Conservation (phyloP, 2,888 invertebrate genomes). For the Pantelozetes paolii region DNA sequence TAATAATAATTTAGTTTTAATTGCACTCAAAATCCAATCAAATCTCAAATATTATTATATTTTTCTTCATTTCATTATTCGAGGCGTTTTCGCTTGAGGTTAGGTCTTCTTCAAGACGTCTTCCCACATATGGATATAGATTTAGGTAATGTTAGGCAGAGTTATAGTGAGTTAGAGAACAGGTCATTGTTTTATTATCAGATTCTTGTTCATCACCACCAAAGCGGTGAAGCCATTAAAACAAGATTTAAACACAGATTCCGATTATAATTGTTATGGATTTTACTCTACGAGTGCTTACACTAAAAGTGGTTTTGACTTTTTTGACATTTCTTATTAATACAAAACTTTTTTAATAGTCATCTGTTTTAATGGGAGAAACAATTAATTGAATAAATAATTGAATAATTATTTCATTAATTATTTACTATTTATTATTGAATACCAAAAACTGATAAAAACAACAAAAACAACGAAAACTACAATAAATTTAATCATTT, state of each 20-base stretch:
- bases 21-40: background rate
- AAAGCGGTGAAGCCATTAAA: slow-evolving; percentile 30
- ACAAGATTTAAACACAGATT: slow-evolving; percentile 25
- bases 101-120: slow-evolving; percentile 1
- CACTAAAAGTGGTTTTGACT: background rate
- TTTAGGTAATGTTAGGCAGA: slow-evolving; percentile 19
- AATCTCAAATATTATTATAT: slow-evolving; percentile 13
- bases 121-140: slow-evolving; percentile 29
- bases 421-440: background rate
- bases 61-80: slow-evolving; percentile 2
- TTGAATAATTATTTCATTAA: background rate
- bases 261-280: no score
- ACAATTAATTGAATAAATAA: background rate
- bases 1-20: slow-evolving; percentile 30
- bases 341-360: background rate
- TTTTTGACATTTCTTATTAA: slow-evolving; percentile 4
- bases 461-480: background rate
- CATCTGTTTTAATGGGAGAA: background rate
- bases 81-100: slow-evolving; percentile 21
- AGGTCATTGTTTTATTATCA: slow-evolving; percentile 35
- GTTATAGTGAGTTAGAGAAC: background rate
- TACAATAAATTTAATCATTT: background rate
- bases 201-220: slow-evolving; percentile 8
- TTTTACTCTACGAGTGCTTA: background rate
- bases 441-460: background rate